Evolutionary conservation across 2,888 invertebrate species (phyloP).

Genomic region (Rhagophthalmus giganteus): DNA sequence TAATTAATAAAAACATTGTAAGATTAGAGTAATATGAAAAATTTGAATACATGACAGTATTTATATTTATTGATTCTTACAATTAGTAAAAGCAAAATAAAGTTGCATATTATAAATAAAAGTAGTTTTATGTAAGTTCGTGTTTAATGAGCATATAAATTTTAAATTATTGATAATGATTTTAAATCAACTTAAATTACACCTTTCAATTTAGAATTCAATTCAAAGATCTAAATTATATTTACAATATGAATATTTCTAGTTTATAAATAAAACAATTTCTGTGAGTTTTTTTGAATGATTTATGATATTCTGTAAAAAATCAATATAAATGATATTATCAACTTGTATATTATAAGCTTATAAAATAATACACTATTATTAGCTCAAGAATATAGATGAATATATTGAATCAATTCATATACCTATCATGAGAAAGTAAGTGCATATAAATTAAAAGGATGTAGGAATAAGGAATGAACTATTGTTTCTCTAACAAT

Average conservation of each 20-base stretch:
- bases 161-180: background rate
- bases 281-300: too few relatives aligned
- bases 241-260: background rate
- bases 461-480: too few relatives aligned
- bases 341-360: too few relatives aligned
- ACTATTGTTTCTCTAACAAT: too few relatives aligned
- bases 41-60: slow-evolving; percentile 9
- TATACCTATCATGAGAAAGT: too few relatives aligned
- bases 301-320: too few relatives aligned
- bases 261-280: background rate
- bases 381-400: too few relatives aligned
- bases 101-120: slow-evolving; percentile 1
- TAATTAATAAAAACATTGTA: too few relatives aligned
- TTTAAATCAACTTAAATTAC: background rate
- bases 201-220: background rate
- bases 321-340: too few relatives aligned
- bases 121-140: background rate
- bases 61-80: slow-evolving; percentile 18
- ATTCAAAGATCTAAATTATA: background rate
- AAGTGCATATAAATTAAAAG: too few relatives aligned
- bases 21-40: background rate
- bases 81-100: slow-evolving; percentile 3
- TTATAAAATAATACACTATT: too few relatives aligned
- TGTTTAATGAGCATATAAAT: background rate
- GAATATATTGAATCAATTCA: too few relatives aligned